Base-by-base conservation (phyloP, 2,888 invertebrate species). In the Epistrophe eligans region DNA sequence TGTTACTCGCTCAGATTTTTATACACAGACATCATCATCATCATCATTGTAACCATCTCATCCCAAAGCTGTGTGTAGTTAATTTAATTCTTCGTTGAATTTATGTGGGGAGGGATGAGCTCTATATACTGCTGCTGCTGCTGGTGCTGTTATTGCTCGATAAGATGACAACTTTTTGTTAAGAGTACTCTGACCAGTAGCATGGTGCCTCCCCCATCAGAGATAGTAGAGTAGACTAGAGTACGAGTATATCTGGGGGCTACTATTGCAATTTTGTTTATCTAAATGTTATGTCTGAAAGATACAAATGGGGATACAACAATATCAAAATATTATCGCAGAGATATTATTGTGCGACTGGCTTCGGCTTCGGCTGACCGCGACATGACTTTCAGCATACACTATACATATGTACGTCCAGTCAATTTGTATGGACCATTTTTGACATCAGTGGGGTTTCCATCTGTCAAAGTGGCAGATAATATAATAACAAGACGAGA, bases 351-450 rank as follows among this genome's bases (percentile, higher is more conserved):
- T 55, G 70, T 38, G 50, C 17, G 52, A 28, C 43, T 28, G 10
- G 48, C 15, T 60, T 40, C 19, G n/a, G 48, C 15, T 40, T 40
- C 28, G 58, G 45, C 72, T 79, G 85, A 82, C 82, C 82, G 74
- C 81, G 74, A 85, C 85, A 79, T 85, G 85, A 81, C 85, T 82
- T 85, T 85, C 74, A 85, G 81, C 76, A 62, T 40, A 70, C 55
- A 24, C 24, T 24, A 24, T n/a, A n/a, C 28, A 32, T 32, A 32
- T 32, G 5, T 24, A 24, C 24, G 24, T 24, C 32, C 7, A 83
- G 74, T 73, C 85, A 77, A 81, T 80, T 74, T 74, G 70, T 77
- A 55, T 48, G 57, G 43, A 24, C 62, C 67, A 40, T 52, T 55
- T 70, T 35, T 35, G 52, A 70, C 67, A 52, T 32, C 66, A 66